Evolutionary conservation across 2,113 vertebrate genomes (phyloP), one percentile per base, ranked within the genome.

Genomic region (Phrynosoma platyrhinos): DNA sequence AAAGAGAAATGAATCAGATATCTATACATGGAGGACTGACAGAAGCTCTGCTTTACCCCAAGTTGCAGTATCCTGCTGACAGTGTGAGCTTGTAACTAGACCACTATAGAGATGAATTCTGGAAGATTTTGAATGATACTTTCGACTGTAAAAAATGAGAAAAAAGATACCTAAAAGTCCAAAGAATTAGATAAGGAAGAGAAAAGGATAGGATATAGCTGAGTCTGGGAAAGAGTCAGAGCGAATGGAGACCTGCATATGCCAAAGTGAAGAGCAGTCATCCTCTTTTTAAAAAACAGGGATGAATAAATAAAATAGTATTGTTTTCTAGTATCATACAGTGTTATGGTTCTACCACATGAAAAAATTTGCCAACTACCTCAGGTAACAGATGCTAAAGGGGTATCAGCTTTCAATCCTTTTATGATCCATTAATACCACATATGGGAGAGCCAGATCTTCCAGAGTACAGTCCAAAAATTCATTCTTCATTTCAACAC

Each of bases 1-100:
- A 84, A 90, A 93, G 80, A 88, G 47, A 82, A 86, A 58, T 42
- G 2, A 7, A n/a, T 87, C 84, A 87, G 79, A 80, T 10, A 74
- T 40, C 84, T 68, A 76, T 52, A 66, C 1, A 9, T 76, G 20
- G 89, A 9, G 21, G 32, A 8, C 72, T 71, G 68, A 74, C 55
- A 79, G 82, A 88, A 82, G 8, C 25, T 90, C 75, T 90, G 52
- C n/a, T n/a, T 87, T 84, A 68, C 58, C 23, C 79, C 82, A 16
- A 92, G 83, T 68, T 88, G 21, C 82, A 85, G 20, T 77, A 83
- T 42, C 21, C 36, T 32, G 40, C 62, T 86, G 84, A 58, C 79
- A 86, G 62, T 53, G 84, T 40, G 27, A 77, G 5, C 47, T 18
- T 86, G 84, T 89, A 86, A 80, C 40, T 85, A 25, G 62, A 69